Percentiles rank a stretch among this genome's conserved stretches.
Evolutionary conservation across 2,113 vertebrate genomes (phyloP).

Genomic region (Machaerirhynchus nigripectus): DNA sequence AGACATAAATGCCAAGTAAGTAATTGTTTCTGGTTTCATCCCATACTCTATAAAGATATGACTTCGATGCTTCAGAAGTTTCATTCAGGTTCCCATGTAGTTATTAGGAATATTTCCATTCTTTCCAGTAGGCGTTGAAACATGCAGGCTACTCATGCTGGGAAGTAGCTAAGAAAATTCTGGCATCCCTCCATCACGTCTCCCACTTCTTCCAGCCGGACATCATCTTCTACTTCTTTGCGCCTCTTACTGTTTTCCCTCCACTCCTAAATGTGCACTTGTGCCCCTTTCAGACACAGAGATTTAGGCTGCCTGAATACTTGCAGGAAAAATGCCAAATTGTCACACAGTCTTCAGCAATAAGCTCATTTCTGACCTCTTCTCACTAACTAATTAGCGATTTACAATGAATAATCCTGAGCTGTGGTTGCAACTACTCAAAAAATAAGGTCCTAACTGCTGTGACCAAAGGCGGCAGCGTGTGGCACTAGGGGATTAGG

Average conservation of each 20-base stretch:
- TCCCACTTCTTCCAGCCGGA: neutral
- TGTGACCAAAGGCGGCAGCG: neutral
- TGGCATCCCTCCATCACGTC: neutral
- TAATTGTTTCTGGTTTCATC: slow-evolving; percentile 77
- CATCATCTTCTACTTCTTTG: neutral
- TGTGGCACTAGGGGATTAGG: neutral
- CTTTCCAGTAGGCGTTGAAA: neutral
- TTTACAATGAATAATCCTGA: neutral
- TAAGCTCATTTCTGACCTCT: neutral
- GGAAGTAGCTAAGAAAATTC: neutral
- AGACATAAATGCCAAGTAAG: slow-evolving; percentile 69
- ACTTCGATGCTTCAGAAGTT: neutral
- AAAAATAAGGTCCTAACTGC: neutral
- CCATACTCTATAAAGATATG: slow-evolving; percentile 74
- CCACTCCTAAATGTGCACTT: neutral
- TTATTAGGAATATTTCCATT: neutral
- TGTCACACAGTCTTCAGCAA: neutral
- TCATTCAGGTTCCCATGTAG: neutral
- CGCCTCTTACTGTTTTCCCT: neutral
- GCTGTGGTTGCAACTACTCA: neutral
- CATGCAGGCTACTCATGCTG: neutral
- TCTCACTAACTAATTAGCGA: neutral
- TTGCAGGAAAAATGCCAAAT: neutral
- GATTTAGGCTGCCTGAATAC: neutral
- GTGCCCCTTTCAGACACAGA: neutral